Evolutionary conservation across 2,797 vertebrate genomes (phyloP).

Genomic region (Spondyliosoma cantharus): DNA sequence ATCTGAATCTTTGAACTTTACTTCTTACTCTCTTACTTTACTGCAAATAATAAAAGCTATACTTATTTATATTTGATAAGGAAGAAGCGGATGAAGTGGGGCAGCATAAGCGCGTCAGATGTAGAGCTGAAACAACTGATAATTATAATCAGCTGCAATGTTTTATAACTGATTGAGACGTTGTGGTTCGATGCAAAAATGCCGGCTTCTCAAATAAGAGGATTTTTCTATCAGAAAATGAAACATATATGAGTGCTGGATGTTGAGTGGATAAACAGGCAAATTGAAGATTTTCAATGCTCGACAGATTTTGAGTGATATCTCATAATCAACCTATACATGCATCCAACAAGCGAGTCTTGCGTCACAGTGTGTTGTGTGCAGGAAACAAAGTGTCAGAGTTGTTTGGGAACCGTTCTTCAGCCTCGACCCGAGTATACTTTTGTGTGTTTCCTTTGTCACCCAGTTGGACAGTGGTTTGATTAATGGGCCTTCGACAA

Average conservation of each 20-base stretch:
- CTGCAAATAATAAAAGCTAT: slow-evolving; percentile 6
- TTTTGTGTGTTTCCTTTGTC: slow-evolving; percentile 71
- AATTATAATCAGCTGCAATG: background rate
- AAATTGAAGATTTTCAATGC: too few species aligned
- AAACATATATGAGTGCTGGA: background rate
- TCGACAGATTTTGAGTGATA: slow-evolving; percentile 8
- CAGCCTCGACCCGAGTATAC: slow-evolving; percentile 49
- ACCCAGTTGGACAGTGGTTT: slow-evolving; percentile 66
- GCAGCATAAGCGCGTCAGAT: background rate
- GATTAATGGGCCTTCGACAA: slow-evolving; percentile 69
- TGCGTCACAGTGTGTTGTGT: slow-evolving; percentile 15
- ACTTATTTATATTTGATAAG: slow-evolving; percentile 11
- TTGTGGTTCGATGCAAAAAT: background rate
- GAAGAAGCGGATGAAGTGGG: background rate
- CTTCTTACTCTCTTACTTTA: background rate
- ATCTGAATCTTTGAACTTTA: slow-evolving; percentile 5
- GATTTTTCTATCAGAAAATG: background rate
- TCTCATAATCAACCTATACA: slow-evolving; percentile 22
- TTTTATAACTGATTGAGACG: background rate
- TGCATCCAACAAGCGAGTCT: slow-evolving; percentile 44
- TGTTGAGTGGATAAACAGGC: slow-evolving; percentile 1
- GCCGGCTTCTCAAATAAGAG: background rate
- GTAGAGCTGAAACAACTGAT: background rate
- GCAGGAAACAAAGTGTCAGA: slow-evolving; percentile 9
- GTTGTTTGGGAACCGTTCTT: slow-evolving; percentile 56